phyloP scores from a whole-genome alignment of 2,113 vertebrate genomes.

The Rallus limicola region DNA sequence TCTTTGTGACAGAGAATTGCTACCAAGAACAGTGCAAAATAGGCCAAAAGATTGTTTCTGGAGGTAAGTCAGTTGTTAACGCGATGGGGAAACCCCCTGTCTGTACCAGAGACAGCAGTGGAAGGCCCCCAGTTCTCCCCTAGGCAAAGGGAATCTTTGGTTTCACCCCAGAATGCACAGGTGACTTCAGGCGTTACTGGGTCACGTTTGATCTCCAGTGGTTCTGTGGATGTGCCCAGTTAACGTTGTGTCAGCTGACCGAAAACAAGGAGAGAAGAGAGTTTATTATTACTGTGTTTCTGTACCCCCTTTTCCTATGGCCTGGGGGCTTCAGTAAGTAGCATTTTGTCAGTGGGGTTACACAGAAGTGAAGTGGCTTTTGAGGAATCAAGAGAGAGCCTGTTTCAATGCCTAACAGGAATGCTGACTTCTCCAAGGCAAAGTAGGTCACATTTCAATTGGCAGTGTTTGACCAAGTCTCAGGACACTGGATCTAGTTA shows the following conservation, averaged over 20 bases:
- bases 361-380: not conserved
- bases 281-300: not conserved
- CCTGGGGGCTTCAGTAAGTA: not conserved
- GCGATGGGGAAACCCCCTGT: accelerated
- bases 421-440: not conserved
- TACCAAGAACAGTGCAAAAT: not conserved
- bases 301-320: not conserved
- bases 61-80: not conserved
- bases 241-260: not conserved
- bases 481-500: not conserved
- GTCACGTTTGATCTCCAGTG: not conserved
- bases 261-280: not conserved
- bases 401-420: not conserved
- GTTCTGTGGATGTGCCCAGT: not conserved
- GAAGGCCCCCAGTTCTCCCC: not conserved
- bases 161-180: not conserved
- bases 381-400: not conserved
- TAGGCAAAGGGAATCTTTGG: not conserved
- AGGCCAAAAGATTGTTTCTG: not conserved
- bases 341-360: not conserved
- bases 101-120: not conserved
- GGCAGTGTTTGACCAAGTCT: not conserved
- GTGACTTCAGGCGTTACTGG: not conserved
- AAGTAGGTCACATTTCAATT: not conserved
- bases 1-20: not conserved